Conservation (phyloP, 2,888 invertebrate species). For the Eilema griseolum region DNA sequence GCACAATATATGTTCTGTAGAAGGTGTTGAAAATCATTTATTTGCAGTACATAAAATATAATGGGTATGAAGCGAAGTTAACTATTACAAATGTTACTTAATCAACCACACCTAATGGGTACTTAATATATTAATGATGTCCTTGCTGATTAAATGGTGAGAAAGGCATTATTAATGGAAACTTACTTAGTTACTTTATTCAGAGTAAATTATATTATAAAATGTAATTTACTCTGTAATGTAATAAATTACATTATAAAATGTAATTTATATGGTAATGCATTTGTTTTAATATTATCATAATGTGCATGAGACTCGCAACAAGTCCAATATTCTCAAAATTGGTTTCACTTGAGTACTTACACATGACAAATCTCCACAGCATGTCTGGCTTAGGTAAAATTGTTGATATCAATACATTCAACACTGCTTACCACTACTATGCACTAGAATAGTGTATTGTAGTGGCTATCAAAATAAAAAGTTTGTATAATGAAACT, state of each 20-base stretch:
- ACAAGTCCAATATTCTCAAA: no score
- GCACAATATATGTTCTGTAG: background rate
- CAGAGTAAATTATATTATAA: background rate
- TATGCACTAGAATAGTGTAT: no score
- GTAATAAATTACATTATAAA: background rate
- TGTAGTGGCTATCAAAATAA: no score
- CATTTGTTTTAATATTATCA: background rate
- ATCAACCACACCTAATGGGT: background rate
- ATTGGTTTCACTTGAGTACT: no score
- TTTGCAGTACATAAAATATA: background rate
- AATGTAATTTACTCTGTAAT: background rate
- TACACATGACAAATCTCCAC: no score
- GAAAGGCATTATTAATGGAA: background rate
- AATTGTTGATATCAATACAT: no score
- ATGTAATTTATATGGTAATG: background rate
- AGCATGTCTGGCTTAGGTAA: no score
- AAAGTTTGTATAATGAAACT: no score
- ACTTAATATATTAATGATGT: conserved; percentile 3
- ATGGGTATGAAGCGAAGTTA: background rate
- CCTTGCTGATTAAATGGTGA: background rate
- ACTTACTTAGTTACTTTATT: background rate
- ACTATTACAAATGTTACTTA: background rate
- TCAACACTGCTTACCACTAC: no score
- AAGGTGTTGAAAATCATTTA: background rate
- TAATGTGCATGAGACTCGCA: no score